A percentile compares a stretch with the other conserved stretches of the same genome.
phyloP scores from a whole-genome alignment of 2,797 vertebrate species.

The Gymnodraco acuticeps region DNA sequence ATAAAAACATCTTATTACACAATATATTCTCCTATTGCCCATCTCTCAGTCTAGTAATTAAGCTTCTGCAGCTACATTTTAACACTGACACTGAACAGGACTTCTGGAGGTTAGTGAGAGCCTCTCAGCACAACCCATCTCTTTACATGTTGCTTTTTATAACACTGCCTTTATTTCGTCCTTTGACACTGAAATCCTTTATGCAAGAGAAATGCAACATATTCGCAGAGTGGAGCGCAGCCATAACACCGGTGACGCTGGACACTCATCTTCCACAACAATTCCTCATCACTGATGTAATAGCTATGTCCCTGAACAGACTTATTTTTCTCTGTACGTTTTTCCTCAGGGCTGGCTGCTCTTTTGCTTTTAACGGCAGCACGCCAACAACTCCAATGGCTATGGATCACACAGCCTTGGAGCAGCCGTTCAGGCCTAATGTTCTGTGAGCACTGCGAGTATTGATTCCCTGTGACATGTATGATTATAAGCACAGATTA shows the following conservation, averaged over 20 bases:
- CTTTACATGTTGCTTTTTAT: constrained; percentile 12
- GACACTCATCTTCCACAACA: constrained; percentile 48
- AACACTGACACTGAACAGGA: background rate
- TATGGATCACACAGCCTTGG: constrained; percentile 73
- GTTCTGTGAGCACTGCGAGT: constrained; percentile 64
- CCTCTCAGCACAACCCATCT: background rate
- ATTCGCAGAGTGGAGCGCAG: constrained; percentile 17
- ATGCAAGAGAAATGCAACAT: constrained; percentile 28
- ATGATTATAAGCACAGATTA: constrained; percentile 80
- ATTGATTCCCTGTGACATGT: constrained; percentile 76
- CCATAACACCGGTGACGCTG: constrained; percentile 49
- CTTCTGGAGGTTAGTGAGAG: background rate
- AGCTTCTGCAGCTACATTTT: constrained; percentile 8
- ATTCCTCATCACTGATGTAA: constrained; percentile 63
- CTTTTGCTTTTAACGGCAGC: constrained; percentile 53
- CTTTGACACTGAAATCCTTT: constrained; percentile 31
- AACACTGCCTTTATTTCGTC: constrained; percentile 20
- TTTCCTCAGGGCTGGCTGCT: constrained; percentile 62
- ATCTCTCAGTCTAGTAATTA: background rate
- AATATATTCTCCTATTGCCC: background rate
- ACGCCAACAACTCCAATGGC: constrained; percentile 53
- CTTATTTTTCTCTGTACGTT: constrained; percentile 36
- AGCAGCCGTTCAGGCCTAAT: constrained; percentile 71
- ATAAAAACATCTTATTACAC: background rate
- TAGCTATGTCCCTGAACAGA: constrained; percentile 66